Percentiles rank a stretch among this genome's conserved stretches.
These are phyloP conservation scores for Pomacea maculata DNA, from an alignment of 1,140 invertebrate species.

Conservation along the genomic window DNA sequence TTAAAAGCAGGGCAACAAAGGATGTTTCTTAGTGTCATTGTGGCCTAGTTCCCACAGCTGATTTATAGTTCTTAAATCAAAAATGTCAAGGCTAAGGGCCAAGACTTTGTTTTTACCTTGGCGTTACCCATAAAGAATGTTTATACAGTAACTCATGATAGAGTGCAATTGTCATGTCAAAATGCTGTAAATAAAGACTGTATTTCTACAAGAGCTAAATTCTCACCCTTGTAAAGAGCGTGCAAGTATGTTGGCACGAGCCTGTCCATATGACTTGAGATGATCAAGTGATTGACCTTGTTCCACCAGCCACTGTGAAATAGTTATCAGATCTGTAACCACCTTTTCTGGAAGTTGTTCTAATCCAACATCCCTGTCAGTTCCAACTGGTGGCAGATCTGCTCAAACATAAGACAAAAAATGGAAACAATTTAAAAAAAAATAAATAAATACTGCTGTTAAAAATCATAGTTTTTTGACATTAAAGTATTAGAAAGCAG, in stretches of 20 bases:
- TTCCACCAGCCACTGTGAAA: constrained; percentile 86
- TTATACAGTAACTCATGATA: neutral
- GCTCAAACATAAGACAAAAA: neutral
- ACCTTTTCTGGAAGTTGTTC: constrained; percentile 72
- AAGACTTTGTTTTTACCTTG: too few relatives aligned
- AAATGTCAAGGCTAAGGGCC: too few relatives aligned
- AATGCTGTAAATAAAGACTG: neutral
- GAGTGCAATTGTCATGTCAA: too few relatives aligned
- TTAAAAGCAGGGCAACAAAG: too few relatives aligned
- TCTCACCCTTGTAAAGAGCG: constrained; percentile 75
- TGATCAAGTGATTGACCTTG: constrained; percentile 80
- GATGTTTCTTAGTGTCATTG: too few relatives aligned
- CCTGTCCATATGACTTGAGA: constrained; percentile 81
- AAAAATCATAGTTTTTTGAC: too few relatives aligned
- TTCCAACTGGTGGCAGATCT: constrained; percentile 48
- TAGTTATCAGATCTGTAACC: constrained; percentile 77
- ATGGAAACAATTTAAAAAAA: too few relatives aligned
- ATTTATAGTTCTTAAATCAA: too few relatives aligned
- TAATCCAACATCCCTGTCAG: constrained; percentile 43
- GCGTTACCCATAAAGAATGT: neutral
- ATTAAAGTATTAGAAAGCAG: too few relatives aligned
- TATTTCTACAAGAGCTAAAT: neutral
- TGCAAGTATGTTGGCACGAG: constrained; percentile 79
- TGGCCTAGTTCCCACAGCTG: too few relatives aligned
- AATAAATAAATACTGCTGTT: too few relatives aligned